Base-by-base conservation (phyloP, 2,113 vertebrate genomes). In the Bubalus kerabau region DNA sequence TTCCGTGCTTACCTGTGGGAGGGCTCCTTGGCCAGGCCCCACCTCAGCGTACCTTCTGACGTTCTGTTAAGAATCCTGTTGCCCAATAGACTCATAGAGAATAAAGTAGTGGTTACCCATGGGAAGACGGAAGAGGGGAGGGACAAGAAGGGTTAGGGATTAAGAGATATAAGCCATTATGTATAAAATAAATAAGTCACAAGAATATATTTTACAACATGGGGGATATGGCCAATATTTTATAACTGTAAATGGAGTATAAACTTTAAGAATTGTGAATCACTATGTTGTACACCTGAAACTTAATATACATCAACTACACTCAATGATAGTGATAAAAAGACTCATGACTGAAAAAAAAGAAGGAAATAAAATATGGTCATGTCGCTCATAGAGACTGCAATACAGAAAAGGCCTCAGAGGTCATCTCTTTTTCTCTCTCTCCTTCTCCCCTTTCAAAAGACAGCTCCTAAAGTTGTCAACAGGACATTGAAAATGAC, bases 401-500 rank as follows among this genome's bases (percentile, higher is more conserved):
- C n/a, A 64, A 28, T 8, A 74, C 4, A 59, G 57, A 43, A 96
- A 89, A 54, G 6, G 10, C 8, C 32, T 96, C 57, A 60, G 36
- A 57, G 19, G 4, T 64, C 10, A 36, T 64, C 7, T 64, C n/a
- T 28, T 26, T 23, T 32, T 40, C 30, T 28, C n/a, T 21, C 81
- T 32, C 9, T 54, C 26, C 21, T 16, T 92, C 17, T 50, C 26
- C 21, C 89, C 57, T 78, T 91, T 93, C 80, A 81, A 89, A 81
- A 96, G 50, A 81, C 26, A 91, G 46, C 48, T 96, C 57, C 83
- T 93, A 64, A 90, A 85, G 17, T 90, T 92, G 89, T 94, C 96
- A 95, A 36, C 80, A 92, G 43, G 43, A 81, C 74, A 30, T 80
- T 87, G 92, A 80, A 98, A 97, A 96, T 97, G 95, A 97, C 74